These are phyloP conservation scores for Nannospalax galili DNA, from an alignment of 2,113 vertebrate genomes.

Conservation along the genomic window DNA sequence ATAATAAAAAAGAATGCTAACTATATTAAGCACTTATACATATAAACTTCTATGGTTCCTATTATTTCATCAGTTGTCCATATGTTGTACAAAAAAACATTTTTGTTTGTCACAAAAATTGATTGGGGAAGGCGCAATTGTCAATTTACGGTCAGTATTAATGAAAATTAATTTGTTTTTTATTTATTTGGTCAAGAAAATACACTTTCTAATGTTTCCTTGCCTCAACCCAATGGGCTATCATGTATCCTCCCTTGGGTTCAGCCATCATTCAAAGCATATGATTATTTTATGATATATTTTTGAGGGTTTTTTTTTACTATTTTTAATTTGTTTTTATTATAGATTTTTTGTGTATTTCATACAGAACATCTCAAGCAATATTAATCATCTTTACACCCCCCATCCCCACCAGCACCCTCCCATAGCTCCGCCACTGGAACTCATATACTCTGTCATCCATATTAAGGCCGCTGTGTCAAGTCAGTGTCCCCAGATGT, in stretches of 20 bases:
- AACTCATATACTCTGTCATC: too few relatives aligned
- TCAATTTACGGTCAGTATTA: not conserved
- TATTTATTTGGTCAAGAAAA: slow-evolving; percentile 8
- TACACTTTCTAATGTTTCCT: not conserved
- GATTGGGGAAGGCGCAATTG: not conserved
- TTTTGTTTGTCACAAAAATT: not conserved
- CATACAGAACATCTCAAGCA: too few relatives aligned
- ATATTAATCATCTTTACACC: too few relatives aligned
- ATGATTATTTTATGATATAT: too few relatives aligned
- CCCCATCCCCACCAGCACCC: too few relatives aligned
- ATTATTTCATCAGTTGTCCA: not conserved
- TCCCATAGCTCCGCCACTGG: too few relatives aligned
- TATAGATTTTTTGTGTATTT: too few relatives aligned
- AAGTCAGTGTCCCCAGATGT: too few relatives aligned
- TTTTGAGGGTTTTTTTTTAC: too few relatives aligned
- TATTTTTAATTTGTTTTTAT: too few relatives aligned
- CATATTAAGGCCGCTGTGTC: too few relatives aligned
- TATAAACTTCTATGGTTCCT: not conserved
- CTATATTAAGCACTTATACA: not conserved
- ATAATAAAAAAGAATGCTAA: slow-evolving; percentile 30
- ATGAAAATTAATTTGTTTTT: not conserved
- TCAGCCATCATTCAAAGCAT: not conserved
- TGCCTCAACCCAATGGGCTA: not conserved
- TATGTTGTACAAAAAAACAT: not conserved
- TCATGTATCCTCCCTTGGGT: too few relatives aligned